Base-by-base conservation (phyloP, 2,888 invertebrate genomes). In the Tinea trinotella region DNA sequence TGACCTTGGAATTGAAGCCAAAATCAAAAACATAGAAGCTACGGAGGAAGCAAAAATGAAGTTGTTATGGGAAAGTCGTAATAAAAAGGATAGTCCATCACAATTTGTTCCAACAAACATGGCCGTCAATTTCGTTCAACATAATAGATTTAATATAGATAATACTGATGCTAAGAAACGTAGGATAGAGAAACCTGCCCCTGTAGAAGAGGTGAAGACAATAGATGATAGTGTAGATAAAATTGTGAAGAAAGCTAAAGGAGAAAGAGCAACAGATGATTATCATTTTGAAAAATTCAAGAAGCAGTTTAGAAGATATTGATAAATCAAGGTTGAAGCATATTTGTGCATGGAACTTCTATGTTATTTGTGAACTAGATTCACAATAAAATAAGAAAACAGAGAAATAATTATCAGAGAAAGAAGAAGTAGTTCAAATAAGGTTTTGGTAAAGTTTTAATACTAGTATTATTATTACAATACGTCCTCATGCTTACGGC, bases 101-200 rank as follows among this genome's bases (percentile, higher is more conserved):
- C 95, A 95, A 62, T 98, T 98, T 88, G 98, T 98, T 0, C 98
- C 98, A 0, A 96, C 96, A 12, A 98, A 99, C 72, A 96, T 98
- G 94, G 98, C 98, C 9, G 98, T 98, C 0, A 98, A 98, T 82
- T 99, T 98, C 87, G 96, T 97, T 34, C 98, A 98, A 66, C 98
- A 98, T 71, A 97, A 97, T 77, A 89, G 97, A 89, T 98, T 97
- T 78, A 97, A 96, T 74, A 93, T 97, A 59, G 97, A 97, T 63
- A 91, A 90, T 58, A 81, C 88, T 50, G 90, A 64, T 58, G 83
- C 89, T 5, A 89, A 89, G 65, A 89, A 89, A 61, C 89, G 89
- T 64, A 88, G 88, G 69, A 67, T 83, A 34, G 91, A 83, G 35
- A 90, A 89, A 57, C 84, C 78, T 0, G 84, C 75, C 59, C 73